These are phyloP conservation scores for Allygus modestus DNA, from an alignment of 2,888 invertebrate species.

Conservation along the genomic window DNA sequence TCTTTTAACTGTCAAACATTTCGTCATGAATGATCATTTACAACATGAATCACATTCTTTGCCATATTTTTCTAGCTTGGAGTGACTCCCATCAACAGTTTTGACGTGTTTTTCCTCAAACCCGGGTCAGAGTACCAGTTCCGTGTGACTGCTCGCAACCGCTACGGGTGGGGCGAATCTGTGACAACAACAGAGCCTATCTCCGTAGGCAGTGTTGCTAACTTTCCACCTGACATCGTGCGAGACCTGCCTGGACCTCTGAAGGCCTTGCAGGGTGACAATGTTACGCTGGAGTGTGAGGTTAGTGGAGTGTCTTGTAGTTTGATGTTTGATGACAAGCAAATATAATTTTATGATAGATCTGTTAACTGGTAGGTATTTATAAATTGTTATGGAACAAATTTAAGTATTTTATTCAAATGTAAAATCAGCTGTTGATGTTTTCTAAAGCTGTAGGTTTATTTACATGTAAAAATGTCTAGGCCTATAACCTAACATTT, in stretches of 20 bases:
- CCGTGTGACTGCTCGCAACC: constrained; percentile 91
- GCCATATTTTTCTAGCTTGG: constrained; percentile 77
- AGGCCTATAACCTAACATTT: no score
- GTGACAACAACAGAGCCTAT: constrained; percentile 82
- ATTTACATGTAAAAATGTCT: no score
- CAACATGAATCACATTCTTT: no score
- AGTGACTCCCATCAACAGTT: constrained; percentile 86
- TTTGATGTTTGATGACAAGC: no score
- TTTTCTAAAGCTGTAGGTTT: no score
- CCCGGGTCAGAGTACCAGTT: constrained; percentile 90
- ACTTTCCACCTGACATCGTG: constrained; percentile 84
- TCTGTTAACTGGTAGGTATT: no score
- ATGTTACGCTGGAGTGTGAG: constrained; percentile 84
- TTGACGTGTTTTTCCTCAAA: constrained; percentile 90
- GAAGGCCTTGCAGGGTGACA: constrained; percentile 84
- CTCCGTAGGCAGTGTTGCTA: constrained; percentile 77
- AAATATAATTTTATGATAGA: no score
- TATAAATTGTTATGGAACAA: no score
- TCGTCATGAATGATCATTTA: no score
- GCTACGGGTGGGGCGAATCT: constrained; percentile 93
- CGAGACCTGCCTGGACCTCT: constrained; percentile 87
- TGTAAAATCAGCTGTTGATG: no score
- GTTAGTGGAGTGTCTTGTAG: constrained; percentile 76
- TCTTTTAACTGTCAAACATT: no score
- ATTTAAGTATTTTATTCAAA: no score